These are phyloP conservation scores for Strigamia transsilvanica DNA, from an alignment of 2,888 invertebrate genomes.

Conservation along the genomic window DNA sequence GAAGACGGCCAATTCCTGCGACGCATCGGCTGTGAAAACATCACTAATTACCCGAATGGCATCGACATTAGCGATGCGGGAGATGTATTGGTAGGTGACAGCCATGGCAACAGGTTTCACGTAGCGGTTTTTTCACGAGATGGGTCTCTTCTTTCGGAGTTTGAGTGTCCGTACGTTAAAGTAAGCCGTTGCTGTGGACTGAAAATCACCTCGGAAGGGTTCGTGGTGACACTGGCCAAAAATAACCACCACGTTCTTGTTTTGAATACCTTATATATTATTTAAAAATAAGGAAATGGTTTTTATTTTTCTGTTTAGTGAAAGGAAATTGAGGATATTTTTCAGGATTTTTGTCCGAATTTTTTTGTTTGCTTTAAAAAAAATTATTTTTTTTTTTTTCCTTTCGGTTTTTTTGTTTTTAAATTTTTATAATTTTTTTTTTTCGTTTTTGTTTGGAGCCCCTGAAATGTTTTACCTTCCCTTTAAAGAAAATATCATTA, in stretches of 20 bases:
- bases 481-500: slow-evolving; percentile 2
- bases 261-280: slow-evolving; percentile 90
- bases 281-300: slow-evolving; percentile 67
- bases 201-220: slow-evolving; percentile 96
- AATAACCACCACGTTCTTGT: slow-evolving; percentile 99
- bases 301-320: slow-evolving; percentile 19
- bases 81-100: slow-evolving; percentile 95
- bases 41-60: slow-evolving; percentile 97
- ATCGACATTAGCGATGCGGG: slow-evolving; percentile 97
- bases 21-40: slow-evolving; percentile 92
- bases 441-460: not conserved
- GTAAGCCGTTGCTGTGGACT: slow-evolving; percentile 97
- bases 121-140: slow-evolving; percentile 94
- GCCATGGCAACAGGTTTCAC: slow-evolving; percentile 97
- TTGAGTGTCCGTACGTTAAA: slow-evolving; percentile 97
- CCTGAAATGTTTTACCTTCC: not conserved
- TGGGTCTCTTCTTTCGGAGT: slow-evolving; percentile 86
- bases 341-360: slow-evolving; percentile 41
- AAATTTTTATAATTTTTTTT: not conserved
- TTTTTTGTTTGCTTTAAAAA: not conserved
- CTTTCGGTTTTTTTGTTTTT: not conserved
- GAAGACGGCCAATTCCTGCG: slow-evolving; percentile 91
- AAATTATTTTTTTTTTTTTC: not conserved
- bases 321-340: slow-evolving; percentile 6
- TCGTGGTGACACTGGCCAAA: slow-evolving; percentile 95